Percentiles rank a stretch among this genome's conserved stretches.
Conservation (phyloP, 2,797 vertebrate species). For the Lacerta viridis region DNA sequence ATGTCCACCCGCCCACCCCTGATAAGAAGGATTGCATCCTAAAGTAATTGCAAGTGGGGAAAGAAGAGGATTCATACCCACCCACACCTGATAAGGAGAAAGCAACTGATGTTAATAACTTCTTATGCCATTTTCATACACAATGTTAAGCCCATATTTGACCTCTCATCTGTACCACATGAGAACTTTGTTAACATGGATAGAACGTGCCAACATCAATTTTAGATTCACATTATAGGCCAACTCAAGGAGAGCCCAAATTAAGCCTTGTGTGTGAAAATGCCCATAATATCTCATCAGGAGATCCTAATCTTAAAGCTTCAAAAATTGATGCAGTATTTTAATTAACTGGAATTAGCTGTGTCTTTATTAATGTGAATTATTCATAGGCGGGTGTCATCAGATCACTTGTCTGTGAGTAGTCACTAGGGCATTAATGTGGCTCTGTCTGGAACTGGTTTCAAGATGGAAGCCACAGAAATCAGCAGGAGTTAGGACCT, state of each 20-base stretch:
- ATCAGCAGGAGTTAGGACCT: constrained; percentile 58
- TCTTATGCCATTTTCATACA: constrained; percentile 35
- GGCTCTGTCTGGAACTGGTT: constrained; percentile 14
- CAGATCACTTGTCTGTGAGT: constrained; percentile 51
- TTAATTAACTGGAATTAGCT: constrained; percentile 50
- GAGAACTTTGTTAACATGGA: constrained; percentile 19
- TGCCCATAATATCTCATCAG: not conserved
- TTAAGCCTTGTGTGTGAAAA: constrained; percentile 29
- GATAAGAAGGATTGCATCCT: not conserved
- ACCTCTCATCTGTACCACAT: constrained; percentile 25
- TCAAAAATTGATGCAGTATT: constrained; percentile 30
- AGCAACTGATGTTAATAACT: not conserved
- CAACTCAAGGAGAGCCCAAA: constrained; percentile 10
- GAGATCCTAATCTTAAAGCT: constrained; percentile 32
- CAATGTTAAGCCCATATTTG: not conserved
- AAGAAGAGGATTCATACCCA: not conserved
- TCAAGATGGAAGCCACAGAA: constrained; percentile 37
- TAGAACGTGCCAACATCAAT: not conserved
- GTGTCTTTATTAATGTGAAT: not conserved
- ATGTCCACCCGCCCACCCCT: not conserved
- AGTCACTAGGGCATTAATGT: constrained; percentile 40
- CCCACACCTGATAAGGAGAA: not conserved
- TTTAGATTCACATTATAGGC: constrained; percentile 1
- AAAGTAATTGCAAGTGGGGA: not conserved
- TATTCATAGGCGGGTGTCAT: constrained; percentile 42